Conservation (phyloP, 1,140 invertebrate genomes). For the Myzus persicae region DNA sequence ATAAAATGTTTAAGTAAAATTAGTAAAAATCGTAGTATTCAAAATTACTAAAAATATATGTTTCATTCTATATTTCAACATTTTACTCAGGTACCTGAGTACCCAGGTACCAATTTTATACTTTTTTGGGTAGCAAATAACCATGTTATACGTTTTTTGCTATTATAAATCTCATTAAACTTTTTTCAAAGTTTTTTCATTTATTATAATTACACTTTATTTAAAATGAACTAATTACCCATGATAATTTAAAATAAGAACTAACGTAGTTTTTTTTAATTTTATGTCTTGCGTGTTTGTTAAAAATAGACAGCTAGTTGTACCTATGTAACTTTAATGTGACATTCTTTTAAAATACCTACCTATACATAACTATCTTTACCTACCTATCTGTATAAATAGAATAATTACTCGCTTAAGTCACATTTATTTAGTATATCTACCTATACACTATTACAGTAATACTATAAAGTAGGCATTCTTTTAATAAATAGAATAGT, state of each 20-base stretch:
- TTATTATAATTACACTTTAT: too few species aligned
- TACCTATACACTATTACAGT: too few species aligned
- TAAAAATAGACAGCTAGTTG: too few species aligned
- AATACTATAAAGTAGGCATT: too few species aligned
- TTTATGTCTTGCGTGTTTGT: too few species aligned
- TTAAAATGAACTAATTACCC: too few species aligned
- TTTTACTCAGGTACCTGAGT: too few species aligned
- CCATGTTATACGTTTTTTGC: not conserved
- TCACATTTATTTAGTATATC: not conserved
- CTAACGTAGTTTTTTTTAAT: too few species aligned
- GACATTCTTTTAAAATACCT: not conserved
- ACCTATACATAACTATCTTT: too few species aligned
- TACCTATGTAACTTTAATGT: not conserved
- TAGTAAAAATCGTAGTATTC: not conserved
- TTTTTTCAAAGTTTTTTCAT: too few species aligned
- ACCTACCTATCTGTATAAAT: not conserved
- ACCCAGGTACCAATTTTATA: not conserved
- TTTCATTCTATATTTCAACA: not conserved
- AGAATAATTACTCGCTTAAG: not conserved
- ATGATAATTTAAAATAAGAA: too few species aligned
- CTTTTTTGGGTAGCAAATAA: not conserved
- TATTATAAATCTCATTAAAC: not conserved
- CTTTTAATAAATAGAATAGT: too few species aligned
- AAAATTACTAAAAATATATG: not conserved
- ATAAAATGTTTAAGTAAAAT: not conserved